phyloP scores from a whole-genome alignment of 2,888 invertebrate genomes.

The Glomeris marginata region DNA sequence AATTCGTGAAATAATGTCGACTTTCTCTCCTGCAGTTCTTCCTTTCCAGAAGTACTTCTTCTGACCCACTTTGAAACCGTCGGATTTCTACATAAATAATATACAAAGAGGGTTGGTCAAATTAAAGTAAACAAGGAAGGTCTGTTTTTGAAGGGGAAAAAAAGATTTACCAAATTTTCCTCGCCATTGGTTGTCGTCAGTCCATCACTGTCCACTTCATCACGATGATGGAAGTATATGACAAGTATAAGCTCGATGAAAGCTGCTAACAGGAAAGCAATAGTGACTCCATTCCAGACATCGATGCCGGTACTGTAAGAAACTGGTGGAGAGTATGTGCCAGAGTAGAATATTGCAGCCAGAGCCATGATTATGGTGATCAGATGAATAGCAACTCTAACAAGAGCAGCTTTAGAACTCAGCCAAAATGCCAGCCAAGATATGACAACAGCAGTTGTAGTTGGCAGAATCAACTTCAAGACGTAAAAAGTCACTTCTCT shows the following conservation, averaged over 20 bases:
- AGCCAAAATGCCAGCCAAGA: constrained; percentile 22
- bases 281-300: constrained; percentile 19
- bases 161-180: too few relatives aligned
- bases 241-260: constrained; percentile 20
- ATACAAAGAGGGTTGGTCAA: too few relatives aligned
- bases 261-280: constrained; percentile 20
- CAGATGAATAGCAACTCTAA: constrained; percentile 18
- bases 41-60: too few relatives aligned
- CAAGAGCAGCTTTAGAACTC: constrained; percentile 16
- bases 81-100: too few relatives aligned
- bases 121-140: too few relatives aligned
- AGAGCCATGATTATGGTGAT: constrained; percentile 18
- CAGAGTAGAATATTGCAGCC: constrained; percentile 11
- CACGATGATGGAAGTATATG: constrained; percentile 15
- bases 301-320: constrained; percentile 20
- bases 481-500: constrained; percentile 34
- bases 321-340: constrained; percentile 15
- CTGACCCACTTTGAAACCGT: too few relatives aligned
- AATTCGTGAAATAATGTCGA: too few relatives aligned
- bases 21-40: too few relatives aligned
- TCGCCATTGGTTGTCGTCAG: too few relatives aligned
- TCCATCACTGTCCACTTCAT: constrained; percentile 1
- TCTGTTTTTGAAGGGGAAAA: too few relatives aligned
- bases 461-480: constrained; percentile 35
- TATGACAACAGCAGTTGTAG: constrained; percentile 27